Percentiles rank a stretch among this genome's conserved stretches.
These are phyloP conservation scores for Dilophus febrilis DNA, from an alignment of 2,888 invertebrate genomes.

Conservation along the genomic window DNA sequence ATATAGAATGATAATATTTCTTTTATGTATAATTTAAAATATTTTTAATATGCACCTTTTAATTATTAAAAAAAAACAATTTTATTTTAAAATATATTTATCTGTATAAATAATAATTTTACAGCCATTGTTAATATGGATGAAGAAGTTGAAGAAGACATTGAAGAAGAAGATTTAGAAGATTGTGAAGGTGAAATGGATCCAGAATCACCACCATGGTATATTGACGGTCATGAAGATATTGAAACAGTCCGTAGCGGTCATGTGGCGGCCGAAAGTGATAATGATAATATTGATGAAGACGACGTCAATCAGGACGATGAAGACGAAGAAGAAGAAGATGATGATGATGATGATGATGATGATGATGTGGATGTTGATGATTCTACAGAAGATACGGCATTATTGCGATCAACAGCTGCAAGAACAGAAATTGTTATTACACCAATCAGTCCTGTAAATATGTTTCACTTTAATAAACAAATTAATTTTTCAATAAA, in stretches of 20 bases:
- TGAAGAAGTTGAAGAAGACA: conserved; percentile 30
- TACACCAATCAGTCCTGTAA: conserved; percentile 32
- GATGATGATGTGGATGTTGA: conserved; percentile 25
- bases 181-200: conserved; percentile 28
- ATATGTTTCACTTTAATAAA: conserved; percentile 4
- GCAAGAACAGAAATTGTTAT: conserved; percentile 33
- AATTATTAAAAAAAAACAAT: too few relatives aligned
- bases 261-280: neutral
- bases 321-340: conserved; percentile 19
- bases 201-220: conserved; percentile 31
- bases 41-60: too few relatives aligned
- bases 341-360: conserved; percentile 29
- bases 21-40: too few relatives aligned
- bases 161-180: conserved; percentile 30
- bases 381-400: conserved; percentile 36
- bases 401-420: conserved; percentile 34
- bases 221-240: conserved; percentile 22
- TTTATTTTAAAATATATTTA: too few relatives aligned
- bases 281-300: too few relatives aligned
- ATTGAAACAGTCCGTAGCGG: too few relatives aligned
- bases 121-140: conserved; percentile 28
- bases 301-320: too few relatives aligned
- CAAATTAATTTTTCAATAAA: too few relatives aligned
- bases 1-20: too few relatives aligned
- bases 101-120: neutral